phyloP scores from a whole-genome alignment of 2,888 invertebrate genomes.

The Thysanoteuthis rhombus region DNA sequence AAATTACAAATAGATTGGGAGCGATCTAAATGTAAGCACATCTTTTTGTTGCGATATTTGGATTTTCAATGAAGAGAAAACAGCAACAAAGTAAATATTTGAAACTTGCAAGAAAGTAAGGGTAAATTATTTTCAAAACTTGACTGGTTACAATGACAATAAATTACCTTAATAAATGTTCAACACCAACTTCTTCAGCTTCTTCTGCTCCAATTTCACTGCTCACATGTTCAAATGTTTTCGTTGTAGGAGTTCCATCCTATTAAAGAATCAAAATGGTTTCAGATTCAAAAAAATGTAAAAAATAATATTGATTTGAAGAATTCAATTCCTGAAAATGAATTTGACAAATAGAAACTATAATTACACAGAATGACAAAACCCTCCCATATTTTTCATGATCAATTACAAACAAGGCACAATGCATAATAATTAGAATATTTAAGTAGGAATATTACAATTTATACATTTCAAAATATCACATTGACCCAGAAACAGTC shows the following conservation, averaged over 20 bases:
- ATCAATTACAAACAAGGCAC: too few relatives aligned
- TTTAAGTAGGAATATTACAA: background rate
- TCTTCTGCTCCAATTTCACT: constrained; percentile 99
- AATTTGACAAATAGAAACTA: too few relatives aligned
- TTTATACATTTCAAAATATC: background rate
- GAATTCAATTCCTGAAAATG: background rate
- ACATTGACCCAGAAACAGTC: background rate
- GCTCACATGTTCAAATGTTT: constrained; percentile 98
- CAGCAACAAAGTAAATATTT: background rate
- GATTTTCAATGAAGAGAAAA: background rate
- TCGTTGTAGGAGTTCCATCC: constrained; percentile 97
- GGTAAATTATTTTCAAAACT: background rate
- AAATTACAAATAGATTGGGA: too few relatives aligned
- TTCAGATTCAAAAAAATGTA: background rate
- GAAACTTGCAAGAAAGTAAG: background rate
- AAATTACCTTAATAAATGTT: constrained; percentile 89
- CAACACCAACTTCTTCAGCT: constrained; percentile 99
- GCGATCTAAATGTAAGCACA: too few relatives aligned
- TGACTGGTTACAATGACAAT: background rate
- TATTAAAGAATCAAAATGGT: constrained; percentile 47
- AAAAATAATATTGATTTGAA: background rate
- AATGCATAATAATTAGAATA: too few relatives aligned
- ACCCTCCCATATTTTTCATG: too few relatives aligned
- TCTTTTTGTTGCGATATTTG: too few relatives aligned
- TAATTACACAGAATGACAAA: too few relatives aligned